Conservation (phyloP, 2,888 invertebrate genomes). For the Plemyria rubiginata region DNA sequence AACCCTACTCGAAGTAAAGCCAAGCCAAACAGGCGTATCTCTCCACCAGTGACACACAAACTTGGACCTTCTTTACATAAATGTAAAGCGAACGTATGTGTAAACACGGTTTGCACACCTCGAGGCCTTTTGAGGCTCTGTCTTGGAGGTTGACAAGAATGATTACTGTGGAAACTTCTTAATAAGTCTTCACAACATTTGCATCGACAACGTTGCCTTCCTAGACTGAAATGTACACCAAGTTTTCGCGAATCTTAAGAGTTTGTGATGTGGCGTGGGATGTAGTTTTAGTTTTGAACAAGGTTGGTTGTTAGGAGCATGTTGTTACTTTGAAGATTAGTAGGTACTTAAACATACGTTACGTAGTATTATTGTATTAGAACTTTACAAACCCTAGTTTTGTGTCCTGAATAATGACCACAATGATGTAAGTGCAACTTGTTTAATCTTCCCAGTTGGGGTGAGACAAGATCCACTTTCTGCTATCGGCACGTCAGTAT, state of each 20-base stretch:
- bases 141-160: constrained; percentile 74
- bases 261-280: constrained; percentile 43
- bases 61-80: constrained; percentile 34
- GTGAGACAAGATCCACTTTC: no score
- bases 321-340: constrained; percentile 10
- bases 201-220: constrained; percentile 58
- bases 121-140: constrained; percentile 49
- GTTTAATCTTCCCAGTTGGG: no score
- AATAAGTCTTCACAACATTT: constrained; percentile 80
- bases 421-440: no score
- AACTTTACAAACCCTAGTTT: neutral
- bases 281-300: constrained; percentile 46
- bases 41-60: constrained; percentile 38
- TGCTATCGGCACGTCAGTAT: no score
- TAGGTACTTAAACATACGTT: neutral
- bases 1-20: constrained; percentile 24
- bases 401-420: neutral
- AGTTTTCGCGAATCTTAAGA: constrained; percentile 54
- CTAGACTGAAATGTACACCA: constrained; percentile 64
- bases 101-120: constrained; percentile 42
- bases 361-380: neutral
- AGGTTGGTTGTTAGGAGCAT: constrained; percentile 22
- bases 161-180: constrained; percentile 77
- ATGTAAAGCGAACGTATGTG: constrained; percentile 48
- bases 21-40: constrained; percentile 54